Conservation (phyloP, 2,113 vertebrate genomes). For the Toxotes jaculatrix region DNA sequence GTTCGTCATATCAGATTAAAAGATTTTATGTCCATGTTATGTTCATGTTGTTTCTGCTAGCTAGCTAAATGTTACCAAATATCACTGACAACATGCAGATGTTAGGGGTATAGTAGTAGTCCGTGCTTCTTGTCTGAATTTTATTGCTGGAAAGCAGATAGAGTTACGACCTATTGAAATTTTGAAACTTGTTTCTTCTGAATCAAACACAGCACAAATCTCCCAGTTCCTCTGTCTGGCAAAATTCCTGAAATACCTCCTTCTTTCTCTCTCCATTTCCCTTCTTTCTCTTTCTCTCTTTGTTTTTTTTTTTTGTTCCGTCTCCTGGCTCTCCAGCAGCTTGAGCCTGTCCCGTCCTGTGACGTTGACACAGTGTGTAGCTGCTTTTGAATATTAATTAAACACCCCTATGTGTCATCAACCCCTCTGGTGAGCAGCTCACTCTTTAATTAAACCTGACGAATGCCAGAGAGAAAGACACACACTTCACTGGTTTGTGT, state of each 20-base stretch:
- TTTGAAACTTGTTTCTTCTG: background rate
- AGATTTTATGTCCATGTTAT: no score
- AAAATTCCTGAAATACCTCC: background rate
- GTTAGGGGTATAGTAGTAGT: background rate
- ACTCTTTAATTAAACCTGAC: constrained; percentile 72
- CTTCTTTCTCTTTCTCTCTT: background rate
- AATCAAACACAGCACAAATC: background rate
- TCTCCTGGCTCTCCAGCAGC: constrained; percentile 26
- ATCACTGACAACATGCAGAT: no score
- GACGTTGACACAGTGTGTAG: constrained; percentile 26
- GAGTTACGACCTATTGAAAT: background rate
- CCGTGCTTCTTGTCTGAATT: background rate
- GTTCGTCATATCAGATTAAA: background rate
- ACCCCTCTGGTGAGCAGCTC: constrained; percentile 63
- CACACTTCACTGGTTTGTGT: constrained; percentile 42
- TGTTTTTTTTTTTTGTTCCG: background rate
- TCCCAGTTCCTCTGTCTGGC: no score
- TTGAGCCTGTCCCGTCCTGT: constrained; percentile 13
- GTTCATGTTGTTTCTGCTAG: no score
- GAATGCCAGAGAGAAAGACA: constrained; percentile 50
- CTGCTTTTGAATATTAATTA: constrained; percentile 70
- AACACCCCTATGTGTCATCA: constrained; percentile 68
- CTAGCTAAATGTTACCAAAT: no score
- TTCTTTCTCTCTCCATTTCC: background rate
- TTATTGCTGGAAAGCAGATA: no score